phyloP scores from a whole-genome alignment of 2,113 vertebrate species.

The zebrafish (Danio rerio) region DNA sequence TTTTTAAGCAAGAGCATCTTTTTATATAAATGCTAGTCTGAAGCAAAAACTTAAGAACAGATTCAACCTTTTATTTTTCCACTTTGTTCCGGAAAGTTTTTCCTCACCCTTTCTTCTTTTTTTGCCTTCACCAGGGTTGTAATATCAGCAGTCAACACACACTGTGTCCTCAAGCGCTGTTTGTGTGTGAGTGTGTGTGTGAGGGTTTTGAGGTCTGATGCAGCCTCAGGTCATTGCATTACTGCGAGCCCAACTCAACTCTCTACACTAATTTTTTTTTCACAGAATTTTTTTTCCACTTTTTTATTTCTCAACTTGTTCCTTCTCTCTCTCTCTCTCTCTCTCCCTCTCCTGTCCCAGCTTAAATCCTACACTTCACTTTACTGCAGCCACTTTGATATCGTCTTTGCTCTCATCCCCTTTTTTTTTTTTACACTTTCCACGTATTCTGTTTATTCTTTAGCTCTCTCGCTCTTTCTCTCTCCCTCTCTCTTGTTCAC shows the following conservation, averaged over 20 bases:
- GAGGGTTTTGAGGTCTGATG: conserved; percentile 29
- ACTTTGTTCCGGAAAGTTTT: not conserved
- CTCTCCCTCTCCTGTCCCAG: not conserved
- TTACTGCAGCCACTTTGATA: conserved; percentile 12
- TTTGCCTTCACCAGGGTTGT: conserved; percentile 10
- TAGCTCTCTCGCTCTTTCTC: not conserved
- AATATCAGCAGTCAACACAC: conserved; percentile 37
- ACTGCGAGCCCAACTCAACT: conserved; percentile 22
- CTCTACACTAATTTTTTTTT: conserved; percentile 19
- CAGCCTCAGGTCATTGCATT: conserved; percentile 14
- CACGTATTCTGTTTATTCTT: conserved; percentile 1
- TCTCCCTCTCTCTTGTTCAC: not conserved
- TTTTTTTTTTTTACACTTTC: conserved; percentile 1
- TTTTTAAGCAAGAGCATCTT: too few relatives aligned
- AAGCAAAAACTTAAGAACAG: not conserved
- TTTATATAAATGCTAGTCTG: not conserved
- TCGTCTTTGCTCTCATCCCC: conserved; percentile 6
- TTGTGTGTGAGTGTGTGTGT: not conserved
- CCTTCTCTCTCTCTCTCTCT: conserved; percentile 12
- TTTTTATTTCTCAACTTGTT: not conserved
- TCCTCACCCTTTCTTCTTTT: not conserved
- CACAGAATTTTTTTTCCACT: too few relatives aligned
- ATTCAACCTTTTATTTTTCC: not conserved
- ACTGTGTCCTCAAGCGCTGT: not conserved
- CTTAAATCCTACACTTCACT: conserved; percentile 14